Conservation (phyloP, 2,113 vertebrate genomes). For the Plecotus auritus region DNA sequence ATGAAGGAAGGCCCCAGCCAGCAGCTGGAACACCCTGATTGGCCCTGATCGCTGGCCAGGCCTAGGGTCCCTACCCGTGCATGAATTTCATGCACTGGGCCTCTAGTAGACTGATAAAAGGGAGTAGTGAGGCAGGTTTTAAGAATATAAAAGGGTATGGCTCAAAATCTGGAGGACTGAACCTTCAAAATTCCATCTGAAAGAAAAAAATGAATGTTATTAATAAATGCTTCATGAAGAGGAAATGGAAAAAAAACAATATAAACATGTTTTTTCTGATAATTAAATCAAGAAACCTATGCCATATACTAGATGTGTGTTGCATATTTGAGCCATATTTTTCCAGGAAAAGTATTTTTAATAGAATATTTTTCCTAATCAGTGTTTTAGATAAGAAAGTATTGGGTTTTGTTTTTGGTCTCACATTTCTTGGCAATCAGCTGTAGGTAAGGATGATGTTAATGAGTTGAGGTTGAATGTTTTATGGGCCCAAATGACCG, state of each 20-base stretch:
- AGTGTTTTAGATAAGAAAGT: neutral
- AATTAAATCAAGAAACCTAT: slow-evolving; percentile 57
- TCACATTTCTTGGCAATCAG: neutral
- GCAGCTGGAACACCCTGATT: too few species aligned
- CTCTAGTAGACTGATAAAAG: neutral
- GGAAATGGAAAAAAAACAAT: neutral
- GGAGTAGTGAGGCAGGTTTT: neutral
- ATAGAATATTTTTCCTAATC: neutral
- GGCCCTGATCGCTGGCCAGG: too few species aligned
- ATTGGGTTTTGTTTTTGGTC: neutral
- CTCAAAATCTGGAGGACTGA: neutral
- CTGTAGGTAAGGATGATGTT: neutral
- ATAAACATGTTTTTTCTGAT: slow-evolving; percentile 2
- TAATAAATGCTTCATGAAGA: slow-evolving; percentile 38
- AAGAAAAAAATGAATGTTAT: neutral
- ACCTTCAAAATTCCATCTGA: neutral
- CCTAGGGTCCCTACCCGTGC: too few species aligned
- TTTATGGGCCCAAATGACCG: neutral
- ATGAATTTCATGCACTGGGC: too few species aligned
- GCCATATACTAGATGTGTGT: neutral
- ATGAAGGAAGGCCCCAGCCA: too few species aligned
- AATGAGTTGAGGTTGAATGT: neutral
- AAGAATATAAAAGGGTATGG: slow-evolving; percentile 7
- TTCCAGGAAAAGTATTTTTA: neutral
- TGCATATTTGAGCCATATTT: slow-evolving; percentile 14